These are phyloP conservation scores for Verasper variegatus DNA, from an alignment of 2,113 vertebrate species.

Conservation along the genomic window DNA sequence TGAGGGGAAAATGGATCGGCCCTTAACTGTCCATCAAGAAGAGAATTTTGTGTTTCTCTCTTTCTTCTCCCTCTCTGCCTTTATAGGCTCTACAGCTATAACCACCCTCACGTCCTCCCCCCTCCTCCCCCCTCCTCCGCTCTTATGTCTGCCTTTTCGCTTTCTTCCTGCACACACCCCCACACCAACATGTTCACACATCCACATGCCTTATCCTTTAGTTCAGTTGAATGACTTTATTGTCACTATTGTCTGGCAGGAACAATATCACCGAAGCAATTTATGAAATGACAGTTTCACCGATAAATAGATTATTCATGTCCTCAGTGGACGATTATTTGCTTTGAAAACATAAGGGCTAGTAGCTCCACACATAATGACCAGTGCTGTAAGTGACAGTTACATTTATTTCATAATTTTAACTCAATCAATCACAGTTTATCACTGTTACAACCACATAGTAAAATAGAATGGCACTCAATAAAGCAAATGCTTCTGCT, in stretches of 20 bases:
- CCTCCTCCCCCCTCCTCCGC: slow-evolving; percentile 23
- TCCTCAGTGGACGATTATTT: slow-evolving; percentile 27
- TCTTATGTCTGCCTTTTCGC: slow-evolving; percentile 19
- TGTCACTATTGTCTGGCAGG: slow-evolving; percentile 66
- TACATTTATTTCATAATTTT: slow-evolving; percentile 13
- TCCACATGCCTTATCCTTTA: slow-evolving; percentile 45
- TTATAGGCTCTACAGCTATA: slow-evolving; percentile 17
- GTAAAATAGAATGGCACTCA: neutral
- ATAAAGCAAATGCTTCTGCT: no score
- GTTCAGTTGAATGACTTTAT: slow-evolving; percentile 61
- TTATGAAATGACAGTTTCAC: slow-evolving; percentile 56
- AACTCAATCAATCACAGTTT: no score
- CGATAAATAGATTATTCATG: slow-evolving; percentile 23
- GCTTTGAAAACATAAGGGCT: slow-evolving; percentile 32
- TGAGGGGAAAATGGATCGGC: slow-evolving; percentile 63
- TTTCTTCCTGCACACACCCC: slow-evolving; percentile 39
- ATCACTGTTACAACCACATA: no score
- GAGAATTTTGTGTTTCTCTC: slow-evolving; percentile 27
- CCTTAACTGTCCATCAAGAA: slow-evolving; percentile 65
- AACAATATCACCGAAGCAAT: slow-evolving; percentile 49
- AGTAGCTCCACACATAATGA: slow-evolving; percentile 16
- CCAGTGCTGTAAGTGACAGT: neutral
- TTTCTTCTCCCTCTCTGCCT: slow-evolving; percentile 20
- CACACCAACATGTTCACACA: slow-evolving; percentile 49
- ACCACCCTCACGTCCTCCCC: slow-evolving; percentile 27